phyloP scores from a whole-genome alignment of 2,113 vertebrate species.

The Istiophorus platypterus region DNA sequence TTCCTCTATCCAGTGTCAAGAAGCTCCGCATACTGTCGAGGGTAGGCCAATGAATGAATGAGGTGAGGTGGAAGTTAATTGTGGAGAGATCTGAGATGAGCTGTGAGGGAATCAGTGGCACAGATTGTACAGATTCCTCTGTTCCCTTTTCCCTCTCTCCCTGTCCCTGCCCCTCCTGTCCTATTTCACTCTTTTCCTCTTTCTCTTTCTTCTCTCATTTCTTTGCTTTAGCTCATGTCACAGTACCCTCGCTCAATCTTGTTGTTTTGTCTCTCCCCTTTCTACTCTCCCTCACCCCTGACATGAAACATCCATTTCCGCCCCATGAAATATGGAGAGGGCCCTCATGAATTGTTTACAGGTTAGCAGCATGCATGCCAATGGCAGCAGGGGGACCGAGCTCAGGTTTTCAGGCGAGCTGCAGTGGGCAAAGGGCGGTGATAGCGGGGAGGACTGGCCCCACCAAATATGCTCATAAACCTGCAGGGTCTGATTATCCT shows the following conservation, averaged over 20 bases:
- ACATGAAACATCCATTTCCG: conserved; percentile 82
- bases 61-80: conserved; percentile 70
- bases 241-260: conserved; percentile 30
- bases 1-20: conserved; percentile 25
- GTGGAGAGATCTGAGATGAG: conserved; percentile 61
- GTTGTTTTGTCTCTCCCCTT: conserved; percentile 43
- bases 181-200: conserved; percentile 10
- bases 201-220: conserved; percentile 6
- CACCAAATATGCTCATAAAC: conserved; percentile 23
- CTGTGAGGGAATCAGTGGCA: conserved; percentile 54
- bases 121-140: conserved; percentile 50
- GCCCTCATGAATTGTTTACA: conserved; percentile 84
- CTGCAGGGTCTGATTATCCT: conserved; percentile 1
- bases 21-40: conserved; percentile 23
- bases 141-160: neutral
- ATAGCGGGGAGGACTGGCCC: neutral
- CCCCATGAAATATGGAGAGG: conserved; percentile 82
- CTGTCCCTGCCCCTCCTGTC: neutral
- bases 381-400: conserved; percentile 46
- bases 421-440: conserved; percentile 3
- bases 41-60: conserved; percentile 43
- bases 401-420: conserved; percentile 54
- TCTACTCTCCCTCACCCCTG: conserved; percentile 56
- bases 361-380: conserved; percentile 64
- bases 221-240: conserved; percentile 45